Conservation (phyloP, 2,113 vertebrate genomes). For the Crotophaga sulcirostris region DNA sequence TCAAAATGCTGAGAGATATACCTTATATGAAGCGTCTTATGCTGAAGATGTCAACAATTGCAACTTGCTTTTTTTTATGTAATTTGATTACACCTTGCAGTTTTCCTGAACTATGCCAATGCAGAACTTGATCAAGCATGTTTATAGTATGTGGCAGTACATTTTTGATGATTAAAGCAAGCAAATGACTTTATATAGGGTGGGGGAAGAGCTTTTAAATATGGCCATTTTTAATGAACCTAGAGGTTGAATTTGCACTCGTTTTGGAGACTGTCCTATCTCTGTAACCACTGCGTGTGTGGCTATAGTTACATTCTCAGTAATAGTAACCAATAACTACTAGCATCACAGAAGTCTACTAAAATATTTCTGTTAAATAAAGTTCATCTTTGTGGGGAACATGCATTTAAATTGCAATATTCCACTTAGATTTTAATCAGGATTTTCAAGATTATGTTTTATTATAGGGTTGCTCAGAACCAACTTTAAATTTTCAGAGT, state of each 20-base stretch:
- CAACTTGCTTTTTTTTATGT: neutral
- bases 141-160: neutral
- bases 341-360: neutral
- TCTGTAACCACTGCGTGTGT: neutral
- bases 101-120: neutral
- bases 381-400: neutral
- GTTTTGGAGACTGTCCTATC: neutral
- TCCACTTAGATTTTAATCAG: neutral
- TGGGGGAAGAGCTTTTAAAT: neutral
- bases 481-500: neutral
- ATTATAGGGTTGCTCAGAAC: neutral
- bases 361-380: neutral
- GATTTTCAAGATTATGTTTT: neutral
- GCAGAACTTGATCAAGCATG: neutral
- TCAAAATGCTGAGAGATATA: neutral
- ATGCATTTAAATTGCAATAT: neutral
- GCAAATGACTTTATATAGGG: neutral
- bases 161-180: neutral
- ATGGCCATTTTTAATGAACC: neutral
- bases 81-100: neutral
- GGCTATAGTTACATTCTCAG: neutral
- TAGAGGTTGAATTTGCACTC: neutral
- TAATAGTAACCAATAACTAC: neutral
- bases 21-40: neutral
- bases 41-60: neutral